phyloP scores from a whole-genome alignment of 2,797 vertebrate species.

The Chaenodraco wilsoni region DNA sequence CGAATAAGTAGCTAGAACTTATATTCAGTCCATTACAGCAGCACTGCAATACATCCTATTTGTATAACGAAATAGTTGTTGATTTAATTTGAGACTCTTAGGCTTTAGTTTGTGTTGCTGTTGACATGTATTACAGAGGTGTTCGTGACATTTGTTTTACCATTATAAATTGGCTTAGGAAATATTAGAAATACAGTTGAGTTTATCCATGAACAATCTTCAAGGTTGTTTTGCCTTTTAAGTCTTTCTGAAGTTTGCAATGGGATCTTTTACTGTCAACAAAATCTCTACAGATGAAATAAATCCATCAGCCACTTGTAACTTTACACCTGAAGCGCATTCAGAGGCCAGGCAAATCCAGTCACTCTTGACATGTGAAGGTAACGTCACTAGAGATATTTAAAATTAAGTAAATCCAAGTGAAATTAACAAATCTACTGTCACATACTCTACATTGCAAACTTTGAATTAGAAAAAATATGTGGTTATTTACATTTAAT shows the following conservation, averaged over 20 bases:
- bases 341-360: slow-evolving; percentile 6
- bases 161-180: not conserved
- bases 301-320: slow-evolving; percentile 2
- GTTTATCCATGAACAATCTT: not conserved
- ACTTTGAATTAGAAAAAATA: not conserved
- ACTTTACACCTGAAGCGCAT: not conserved
- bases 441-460: not conserved
- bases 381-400: not conserved
- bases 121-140: not conserved
- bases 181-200: not conserved
- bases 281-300: not conserved
- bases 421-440: not conserved
- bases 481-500: not conserved
- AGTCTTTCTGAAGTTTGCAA: not conserved
- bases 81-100: not conserved
- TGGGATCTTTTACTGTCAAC: not conserved
- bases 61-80: not conserved
- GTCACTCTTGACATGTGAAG: slow-evolving; percentile 11
- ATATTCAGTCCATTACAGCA: not conserved
- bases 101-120: slow-evolving; percentile 5
- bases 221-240: not conserved
- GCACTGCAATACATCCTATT: not conserved
- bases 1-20: not conserved
- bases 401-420: not conserved
- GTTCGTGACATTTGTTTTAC: not conserved